Conservation (phyloP, 2,113 vertebrate species). For the Setophaga petechia region DNA sequence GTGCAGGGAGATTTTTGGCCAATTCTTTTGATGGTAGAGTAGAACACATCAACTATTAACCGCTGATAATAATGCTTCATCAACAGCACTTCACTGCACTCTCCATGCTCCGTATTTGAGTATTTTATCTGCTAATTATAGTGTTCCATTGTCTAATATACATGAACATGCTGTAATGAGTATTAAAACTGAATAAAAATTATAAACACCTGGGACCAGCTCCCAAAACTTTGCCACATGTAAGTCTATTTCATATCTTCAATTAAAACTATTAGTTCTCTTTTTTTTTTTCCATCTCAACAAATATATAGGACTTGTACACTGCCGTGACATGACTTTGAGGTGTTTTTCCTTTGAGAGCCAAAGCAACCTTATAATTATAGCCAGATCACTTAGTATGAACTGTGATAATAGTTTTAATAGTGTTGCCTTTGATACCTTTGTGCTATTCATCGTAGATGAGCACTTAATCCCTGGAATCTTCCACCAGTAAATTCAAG, state of each 20-base stretch:
- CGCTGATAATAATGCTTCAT: not conserved
- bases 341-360: not conserved
- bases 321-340: not conserved
- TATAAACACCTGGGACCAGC: not conserved
- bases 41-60: not conserved
- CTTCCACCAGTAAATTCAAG: conserved; percentile 2
- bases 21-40: not conserved
- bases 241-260: not conserved
- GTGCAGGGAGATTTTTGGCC: not conserved
- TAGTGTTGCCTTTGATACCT: not conserved
- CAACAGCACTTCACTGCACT: not conserved
- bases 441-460: not conserved
- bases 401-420: not conserved
- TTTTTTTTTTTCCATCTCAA: not conserved
- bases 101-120: not conserved
- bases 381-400: not conserved
- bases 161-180: not conserved
- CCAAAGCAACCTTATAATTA: not conserved
- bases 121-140: not conserved
- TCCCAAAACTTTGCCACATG: not conserved
- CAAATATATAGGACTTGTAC: not conserved
- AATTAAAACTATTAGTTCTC: not conserved
- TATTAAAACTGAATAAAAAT: not conserved
- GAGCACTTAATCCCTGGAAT: not conserved
- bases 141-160: not conserved